Evolutionary conservation across 1,140 invertebrate species (phyloP).

Genomic region (Belonocnema kinseyi): DNA sequence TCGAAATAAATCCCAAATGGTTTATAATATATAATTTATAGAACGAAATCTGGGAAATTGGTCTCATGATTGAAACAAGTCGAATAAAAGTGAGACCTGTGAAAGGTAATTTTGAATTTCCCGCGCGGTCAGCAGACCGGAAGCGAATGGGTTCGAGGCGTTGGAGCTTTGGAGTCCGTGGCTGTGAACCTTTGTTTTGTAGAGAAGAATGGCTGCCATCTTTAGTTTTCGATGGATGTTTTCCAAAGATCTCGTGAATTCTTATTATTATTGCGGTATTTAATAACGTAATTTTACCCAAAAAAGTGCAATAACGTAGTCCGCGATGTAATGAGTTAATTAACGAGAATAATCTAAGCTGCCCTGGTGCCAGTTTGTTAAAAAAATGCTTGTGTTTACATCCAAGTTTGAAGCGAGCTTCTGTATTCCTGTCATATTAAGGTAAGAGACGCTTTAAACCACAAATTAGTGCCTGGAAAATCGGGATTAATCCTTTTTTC

Average conservation of each 20-base stretch:
- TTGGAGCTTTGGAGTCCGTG: slow-evolving; percentile 69
- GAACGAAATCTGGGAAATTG: neutral
- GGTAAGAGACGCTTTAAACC: slow-evolving; percentile 67
- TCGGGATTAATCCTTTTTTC: neutral
- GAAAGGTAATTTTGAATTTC: slow-evolving; percentile 49
- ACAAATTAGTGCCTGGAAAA: slow-evolving; percentile 10
- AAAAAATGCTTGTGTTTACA: slow-evolving; percentile 76
- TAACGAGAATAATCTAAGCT: slow-evolving; percentile 54
- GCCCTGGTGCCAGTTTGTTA: slow-evolving; percentile 61
- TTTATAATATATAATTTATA: neutral
- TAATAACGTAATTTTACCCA: slow-evolving; percentile 63
- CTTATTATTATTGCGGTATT: slow-evolving; percentile 66
- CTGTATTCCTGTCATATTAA: slow-evolving; percentile 73
- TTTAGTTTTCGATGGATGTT: slow-evolving; percentile 74
- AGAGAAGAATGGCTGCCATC: slow-evolving; percentile 75
- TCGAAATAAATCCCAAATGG: no score
- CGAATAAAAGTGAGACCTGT: neutral
- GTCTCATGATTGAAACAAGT: neutral
- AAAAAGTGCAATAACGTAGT: slow-evolving; percentile 53
- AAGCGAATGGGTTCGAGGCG: slow-evolving; percentile 70
- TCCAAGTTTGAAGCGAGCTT: slow-evolving; percentile 68
- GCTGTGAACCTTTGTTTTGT: slow-evolving; percentile 76
- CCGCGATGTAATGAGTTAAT: slow-evolving; percentile 64
- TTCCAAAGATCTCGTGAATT: slow-evolving; percentile 68
- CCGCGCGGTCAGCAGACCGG: slow-evolving; percentile 57